A percentile compares a stretch with the other conserved stretches of the same genome.
Evolutionary conservation across 2,113 vertebrate species (phyloP).

Genomic region (Heptranchias perlo): DNA sequence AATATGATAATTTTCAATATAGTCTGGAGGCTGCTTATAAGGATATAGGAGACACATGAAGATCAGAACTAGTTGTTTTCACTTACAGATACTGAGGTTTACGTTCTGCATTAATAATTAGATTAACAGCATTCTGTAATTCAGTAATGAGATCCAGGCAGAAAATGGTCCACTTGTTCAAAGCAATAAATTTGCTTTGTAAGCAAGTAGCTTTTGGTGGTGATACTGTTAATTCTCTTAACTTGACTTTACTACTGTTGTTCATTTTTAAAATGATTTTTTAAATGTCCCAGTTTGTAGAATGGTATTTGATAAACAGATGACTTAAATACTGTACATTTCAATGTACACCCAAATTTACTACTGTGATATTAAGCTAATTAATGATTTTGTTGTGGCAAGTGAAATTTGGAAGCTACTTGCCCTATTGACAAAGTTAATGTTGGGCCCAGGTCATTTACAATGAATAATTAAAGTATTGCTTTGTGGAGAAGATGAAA

Average conservation of each 20-base stretch:
- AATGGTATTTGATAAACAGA: not conserved
- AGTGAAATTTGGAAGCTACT: not conserved
- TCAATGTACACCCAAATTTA: not conserved
- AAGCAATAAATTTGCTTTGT: not conserved
- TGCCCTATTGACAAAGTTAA: not conserved
- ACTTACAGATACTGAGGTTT: not conserved
- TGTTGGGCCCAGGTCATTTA: not conserved
- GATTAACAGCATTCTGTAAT: not conserved
- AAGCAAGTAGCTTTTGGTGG: not conserved
- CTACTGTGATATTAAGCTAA: not conserved
- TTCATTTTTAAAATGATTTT: not conserved
- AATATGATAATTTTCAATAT: not conserved
- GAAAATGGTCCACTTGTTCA: not conserved
- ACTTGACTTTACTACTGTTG: not conserved
- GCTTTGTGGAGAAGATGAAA: not conserved
- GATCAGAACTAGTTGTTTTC: not conserved
- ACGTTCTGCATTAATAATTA: not conserved
- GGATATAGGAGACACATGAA: not conserved
- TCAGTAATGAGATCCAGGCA: not conserved
- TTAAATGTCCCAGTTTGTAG: not conserved
- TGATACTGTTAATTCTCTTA: not conserved
- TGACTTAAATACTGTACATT: not conserved
- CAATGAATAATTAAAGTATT: not conserved
- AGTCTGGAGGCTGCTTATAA: not conserved
- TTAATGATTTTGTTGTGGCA: not conserved